Evolutionary conservation across 2,797 vertebrate genomes (phyloP).

Genomic region (Kryptopterus vitreolus): DNA sequence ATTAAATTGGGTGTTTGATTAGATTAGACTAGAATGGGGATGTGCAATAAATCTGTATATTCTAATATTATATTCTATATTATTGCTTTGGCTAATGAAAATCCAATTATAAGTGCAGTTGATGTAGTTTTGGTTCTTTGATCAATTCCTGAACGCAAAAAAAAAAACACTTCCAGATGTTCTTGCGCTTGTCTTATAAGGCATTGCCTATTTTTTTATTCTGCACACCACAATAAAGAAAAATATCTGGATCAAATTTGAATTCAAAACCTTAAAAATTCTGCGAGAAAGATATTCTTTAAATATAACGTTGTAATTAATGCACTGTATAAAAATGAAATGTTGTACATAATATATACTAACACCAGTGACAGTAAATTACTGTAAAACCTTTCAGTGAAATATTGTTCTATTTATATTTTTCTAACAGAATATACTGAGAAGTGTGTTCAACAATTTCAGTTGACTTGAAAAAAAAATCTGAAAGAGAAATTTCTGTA

Average conservation of each 20-base stretch:
- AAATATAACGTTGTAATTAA: background rate
- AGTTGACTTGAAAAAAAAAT: background rate
- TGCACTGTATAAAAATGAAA: background rate
- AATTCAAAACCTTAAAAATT: too few species aligned
- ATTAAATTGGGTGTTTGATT: too few species aligned
- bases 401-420: background rate
- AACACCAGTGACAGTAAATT: background rate
- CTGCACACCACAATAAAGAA: background rate
- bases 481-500: background rate
- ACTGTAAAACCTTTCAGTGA: background rate
- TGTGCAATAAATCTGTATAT: too few species aligned
- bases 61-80: too few species aligned
- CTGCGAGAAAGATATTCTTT: background rate
- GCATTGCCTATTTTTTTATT: background rate
- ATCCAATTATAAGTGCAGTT: too few species aligned
- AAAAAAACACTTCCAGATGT: background rate
- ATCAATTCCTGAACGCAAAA: background rate
- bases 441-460: background rate
- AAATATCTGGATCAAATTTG: too few species aligned
- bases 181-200: background rate
- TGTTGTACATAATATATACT: background rate
- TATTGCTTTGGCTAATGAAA: too few species aligned
- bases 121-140: background rate
- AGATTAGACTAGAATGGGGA: too few species aligned
- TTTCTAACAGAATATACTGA: background rate